Base-by-base conservation (phyloP, 2,888 invertebrate species). In the Tineola bisselliella region DNA sequence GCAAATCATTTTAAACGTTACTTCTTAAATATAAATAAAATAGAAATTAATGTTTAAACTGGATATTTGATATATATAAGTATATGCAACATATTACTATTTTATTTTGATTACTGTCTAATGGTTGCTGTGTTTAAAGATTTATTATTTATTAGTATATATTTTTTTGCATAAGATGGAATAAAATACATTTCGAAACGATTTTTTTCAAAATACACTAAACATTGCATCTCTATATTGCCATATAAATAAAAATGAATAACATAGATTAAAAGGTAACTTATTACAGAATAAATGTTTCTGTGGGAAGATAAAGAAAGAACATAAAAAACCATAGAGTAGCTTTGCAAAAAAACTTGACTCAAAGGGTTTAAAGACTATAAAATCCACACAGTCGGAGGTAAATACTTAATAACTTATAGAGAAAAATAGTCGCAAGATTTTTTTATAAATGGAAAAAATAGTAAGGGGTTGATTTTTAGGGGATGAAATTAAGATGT, bases 401-500 rank as follows among this genome's bases (percentile, higher is more conserved):
- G 33, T 70, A 75, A 76, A 76, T 76, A 68, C 67, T 73, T 75
- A 72, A 68, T 66, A 33, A 31, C 63, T 19, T 8, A 48, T 15
- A 30, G 60, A 62, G 44, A 69, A 68, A 62, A 63, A 63, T 64
- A 62, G 69, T 65, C 69, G 70, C 70, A 69, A 69, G 68, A 67
- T 68, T 63, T 60, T 70, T 67, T 68, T 66, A 68, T 65, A 64
- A 63, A 48, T 68, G 71, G 81, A 74, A 81, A 77, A 67, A 64
- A 66, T 68, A 63, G n/a, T n/a, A 54, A 54, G 10, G 54, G 48
- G 17, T 15, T 15, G 48, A 5, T 48, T 17, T n/a, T 19, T 58
- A 58, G 33, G 33, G 33, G 64, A 69, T 69, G 64, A 71, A 73
- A 76, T 78, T 73, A 78, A 74, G 73, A 71, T 76, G 72, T 76